Conservation (phyloP, 2,888 invertebrate species). For the Acanthosepion lycidas region DNA sequence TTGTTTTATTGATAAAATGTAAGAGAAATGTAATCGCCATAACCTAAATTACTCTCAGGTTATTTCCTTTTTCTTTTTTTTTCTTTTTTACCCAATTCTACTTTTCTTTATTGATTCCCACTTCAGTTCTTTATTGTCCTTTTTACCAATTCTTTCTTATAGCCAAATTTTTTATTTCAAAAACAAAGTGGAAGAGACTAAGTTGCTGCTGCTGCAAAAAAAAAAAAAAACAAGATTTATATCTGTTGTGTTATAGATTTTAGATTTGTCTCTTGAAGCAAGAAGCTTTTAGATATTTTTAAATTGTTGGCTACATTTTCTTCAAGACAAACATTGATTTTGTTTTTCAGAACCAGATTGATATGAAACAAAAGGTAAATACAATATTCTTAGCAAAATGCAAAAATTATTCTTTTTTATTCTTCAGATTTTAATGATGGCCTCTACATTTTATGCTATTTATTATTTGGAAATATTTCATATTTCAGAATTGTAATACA, state of each 20-base stretch:
- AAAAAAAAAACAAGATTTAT: background rate
- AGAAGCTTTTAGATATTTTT: background rate
- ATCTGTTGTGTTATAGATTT: background rate
- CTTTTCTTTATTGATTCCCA: background rate
- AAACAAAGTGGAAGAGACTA: background rate
- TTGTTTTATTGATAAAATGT: background rate
- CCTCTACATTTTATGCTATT: too few species aligned
- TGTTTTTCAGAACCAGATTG: background rate
- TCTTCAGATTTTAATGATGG: too few species aligned
- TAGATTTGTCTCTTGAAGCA: background rate
- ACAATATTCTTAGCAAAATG: background rate
- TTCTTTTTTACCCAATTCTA: background rate
- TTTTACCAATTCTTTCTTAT: background rate
- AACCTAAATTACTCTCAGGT: too few species aligned
- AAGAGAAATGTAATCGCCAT: background rate
- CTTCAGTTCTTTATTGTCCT: too few species aligned
- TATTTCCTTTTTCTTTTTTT: background rate
- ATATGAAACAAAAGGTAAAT: background rate
- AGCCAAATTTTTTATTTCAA: background rate
- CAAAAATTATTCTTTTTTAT: too few species aligned
- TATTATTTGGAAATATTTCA: too few species aligned
- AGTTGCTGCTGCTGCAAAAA: background rate
- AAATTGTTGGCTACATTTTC: background rate
- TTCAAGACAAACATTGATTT: background rate
- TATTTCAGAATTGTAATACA: background rate